These are phyloP conservation scores for Philonicus albiceps DNA, from an alignment of 2,888 invertebrate genomes.

Conservation along the genomic window DNA sequence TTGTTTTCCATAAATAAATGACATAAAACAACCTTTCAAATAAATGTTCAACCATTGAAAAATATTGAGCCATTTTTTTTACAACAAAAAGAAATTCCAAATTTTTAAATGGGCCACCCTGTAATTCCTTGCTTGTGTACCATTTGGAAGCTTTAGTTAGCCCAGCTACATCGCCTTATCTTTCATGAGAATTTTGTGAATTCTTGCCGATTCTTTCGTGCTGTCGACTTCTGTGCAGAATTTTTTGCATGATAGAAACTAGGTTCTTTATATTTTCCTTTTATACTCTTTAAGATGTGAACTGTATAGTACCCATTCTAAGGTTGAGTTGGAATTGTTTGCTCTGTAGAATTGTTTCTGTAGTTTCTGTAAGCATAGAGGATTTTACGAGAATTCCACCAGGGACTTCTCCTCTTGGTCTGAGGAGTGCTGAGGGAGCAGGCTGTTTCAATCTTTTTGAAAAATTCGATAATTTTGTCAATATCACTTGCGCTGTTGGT, in stretches of 20 bases:
- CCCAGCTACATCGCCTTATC: not conserved
- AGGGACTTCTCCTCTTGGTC: not conserved
- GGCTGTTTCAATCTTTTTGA: too few species aligned
- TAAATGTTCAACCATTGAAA: too few species aligned
- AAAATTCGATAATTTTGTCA: too few species aligned
- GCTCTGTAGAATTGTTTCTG: not conserved
- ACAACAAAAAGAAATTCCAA: too few species aligned
- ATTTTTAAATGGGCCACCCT: too few species aligned
- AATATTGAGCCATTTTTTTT: too few species aligned
- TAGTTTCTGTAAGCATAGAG: not conserved
- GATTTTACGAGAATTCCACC: not conserved
- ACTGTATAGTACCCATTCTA: not conserved
- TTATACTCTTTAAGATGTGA: not conserved
- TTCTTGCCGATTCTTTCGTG: not conserved
- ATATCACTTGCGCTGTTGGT: too few species aligned
- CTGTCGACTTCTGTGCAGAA: not conserved
- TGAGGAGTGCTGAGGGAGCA: too few species aligned
- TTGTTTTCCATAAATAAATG: too few species aligned
- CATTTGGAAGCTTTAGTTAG: not conserved
- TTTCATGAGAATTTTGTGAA: not conserved
- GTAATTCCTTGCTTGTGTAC: too few species aligned
- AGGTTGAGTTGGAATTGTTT: not conserved
- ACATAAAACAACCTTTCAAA: too few species aligned
- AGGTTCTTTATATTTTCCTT: not conserved
- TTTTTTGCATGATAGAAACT: not conserved